Base-by-base conservation (phyloP, 2,113 vertebrate species). In the Seriola dumerili region DNA sequence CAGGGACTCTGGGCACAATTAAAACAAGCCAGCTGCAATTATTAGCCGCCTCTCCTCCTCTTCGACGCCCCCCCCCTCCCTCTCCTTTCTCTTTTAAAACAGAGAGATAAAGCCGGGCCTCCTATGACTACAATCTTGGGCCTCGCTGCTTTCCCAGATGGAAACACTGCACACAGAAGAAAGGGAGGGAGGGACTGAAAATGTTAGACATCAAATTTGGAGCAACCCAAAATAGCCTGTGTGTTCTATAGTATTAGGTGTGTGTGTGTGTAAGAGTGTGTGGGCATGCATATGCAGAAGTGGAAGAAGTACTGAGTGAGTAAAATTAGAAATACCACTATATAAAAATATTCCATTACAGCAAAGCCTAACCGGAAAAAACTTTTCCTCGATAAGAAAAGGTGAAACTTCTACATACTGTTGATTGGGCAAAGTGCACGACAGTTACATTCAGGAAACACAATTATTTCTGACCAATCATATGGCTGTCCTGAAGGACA, bases 11-110 rank as follows among this genome's bases (percentile, higher is more conserved):
- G 62, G 64, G 77, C 76, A 91, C 83, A 88, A 88, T 91, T 92
- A 89, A 88, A 92, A 90, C 78, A 83, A 91, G 78, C 81, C 84
- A 80, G 90, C 83, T 80, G 89, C 87, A 86, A 85, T 92, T 89
- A 92, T 91, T 90, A 91, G 85, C 87, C 1, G 9, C 71, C 48
- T 81, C 67, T 68, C 73, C 77, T 72, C 77, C 70, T 74, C 67
- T 25, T 73, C 34, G 8, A 4, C 59, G 3, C 21, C 72, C 65
- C 52, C 23, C 64, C 16, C 25, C 32, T 8, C 69, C 50, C 36
- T 25, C 40, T 36, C 16, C 42, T 34, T 70, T 69, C 40, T 21
- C n/a, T 85, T 89, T 81, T 81, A 78, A 84, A 91, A 72, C 64
- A 72, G 21, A 54, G 48, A 77, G 80, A 91, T 89, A 89, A 91